Evolutionary conservation across 2,797 vertebrate species (phyloP).

Genomic region (Dermochelys coriacea): DNA sequence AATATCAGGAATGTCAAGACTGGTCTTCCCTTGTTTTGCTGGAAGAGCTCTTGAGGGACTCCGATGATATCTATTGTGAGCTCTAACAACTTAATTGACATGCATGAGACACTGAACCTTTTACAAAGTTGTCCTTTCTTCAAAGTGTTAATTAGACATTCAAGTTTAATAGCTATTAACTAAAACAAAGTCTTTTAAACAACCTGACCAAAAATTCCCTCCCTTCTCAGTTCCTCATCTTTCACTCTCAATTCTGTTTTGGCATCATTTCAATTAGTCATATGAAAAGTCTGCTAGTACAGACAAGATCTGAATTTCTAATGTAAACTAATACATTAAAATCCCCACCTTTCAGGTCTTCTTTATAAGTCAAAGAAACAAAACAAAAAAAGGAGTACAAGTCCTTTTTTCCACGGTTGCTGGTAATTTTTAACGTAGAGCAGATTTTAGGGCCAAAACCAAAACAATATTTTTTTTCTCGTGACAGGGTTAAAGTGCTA

Average conservation of each 20-base stretch:
- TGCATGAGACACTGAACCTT: not conserved
- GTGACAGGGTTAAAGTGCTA: slow-evolving; percentile 36
- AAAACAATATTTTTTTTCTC: not conserved
- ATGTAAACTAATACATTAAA: slow-evolving; percentile 10
- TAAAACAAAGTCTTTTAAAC: not conserved
- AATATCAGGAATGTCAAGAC: not conserved
- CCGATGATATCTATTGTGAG: not conserved
- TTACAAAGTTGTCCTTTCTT: not conserved
- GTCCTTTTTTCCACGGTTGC: not conserved
- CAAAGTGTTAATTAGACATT: not conserved
- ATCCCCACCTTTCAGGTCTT: not conserved
- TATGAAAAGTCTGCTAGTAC: not conserved
- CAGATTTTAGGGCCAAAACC: not conserved
- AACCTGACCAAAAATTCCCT: not conserved
- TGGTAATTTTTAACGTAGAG: slow-evolving; percentile 12
- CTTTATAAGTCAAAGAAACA: slow-evolving; percentile 6
- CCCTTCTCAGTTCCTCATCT: not conserved
- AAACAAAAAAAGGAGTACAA: not conserved
- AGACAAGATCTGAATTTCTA: slow-evolving; percentile 16
- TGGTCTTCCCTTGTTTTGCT: not conserved
- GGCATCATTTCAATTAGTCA: not conserved
- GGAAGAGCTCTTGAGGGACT: not conserved
- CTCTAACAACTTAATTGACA: not conserved
- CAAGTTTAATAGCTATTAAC: not conserved
- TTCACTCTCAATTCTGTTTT: not conserved